A percentile compares a stretch with the other conserved stretches of the same genome.
phyloP scores from a whole-genome alignment of 2,113 vertebrate genomes.

The Patagioenas fasciata region DNA sequence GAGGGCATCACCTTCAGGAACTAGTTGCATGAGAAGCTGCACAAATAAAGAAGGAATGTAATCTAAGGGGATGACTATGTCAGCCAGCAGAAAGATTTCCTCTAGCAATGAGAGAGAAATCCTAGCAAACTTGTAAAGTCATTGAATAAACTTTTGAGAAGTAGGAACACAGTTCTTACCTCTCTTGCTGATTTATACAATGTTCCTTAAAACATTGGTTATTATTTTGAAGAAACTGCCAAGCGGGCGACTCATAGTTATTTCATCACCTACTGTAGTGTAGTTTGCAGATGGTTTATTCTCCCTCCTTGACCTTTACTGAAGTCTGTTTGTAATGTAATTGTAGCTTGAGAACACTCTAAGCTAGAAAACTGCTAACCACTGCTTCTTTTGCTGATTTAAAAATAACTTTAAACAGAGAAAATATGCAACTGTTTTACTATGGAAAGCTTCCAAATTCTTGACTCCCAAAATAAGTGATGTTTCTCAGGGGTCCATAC shows the following conservation, averaged over 20 bases:
- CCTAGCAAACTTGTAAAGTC: not conserved
- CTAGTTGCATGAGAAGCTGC: not conserved
- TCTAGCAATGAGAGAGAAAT: not conserved
- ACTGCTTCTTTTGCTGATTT: not conserved
- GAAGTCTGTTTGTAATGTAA: not conserved
- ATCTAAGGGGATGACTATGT: not conserved
- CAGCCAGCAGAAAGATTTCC: not conserved
- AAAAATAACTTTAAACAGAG: not conserved
- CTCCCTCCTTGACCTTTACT: not conserved
- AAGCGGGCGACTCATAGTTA: not conserved
- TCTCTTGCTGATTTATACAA: not conserved
- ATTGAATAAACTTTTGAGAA: not conserved
- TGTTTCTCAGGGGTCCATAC: not conserved
- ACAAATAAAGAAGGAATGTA: not conserved
- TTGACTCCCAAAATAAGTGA: not conserved
- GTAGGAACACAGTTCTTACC: not conserved
- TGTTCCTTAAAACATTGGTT: not conserved
- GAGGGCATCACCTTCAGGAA: not conserved
- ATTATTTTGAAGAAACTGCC: not conserved
- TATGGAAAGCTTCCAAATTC: not conserved
- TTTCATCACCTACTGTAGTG: not conserved
- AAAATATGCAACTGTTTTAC: not conserved
- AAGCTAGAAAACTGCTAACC: not conserved
- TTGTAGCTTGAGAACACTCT: not conserved
- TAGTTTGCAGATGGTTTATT: not conserved